These are phyloP conservation scores for Furcifer pardalis DNA, from an alignment of 2,797 vertebrate genomes.

Conservation along the genomic window DNA sequence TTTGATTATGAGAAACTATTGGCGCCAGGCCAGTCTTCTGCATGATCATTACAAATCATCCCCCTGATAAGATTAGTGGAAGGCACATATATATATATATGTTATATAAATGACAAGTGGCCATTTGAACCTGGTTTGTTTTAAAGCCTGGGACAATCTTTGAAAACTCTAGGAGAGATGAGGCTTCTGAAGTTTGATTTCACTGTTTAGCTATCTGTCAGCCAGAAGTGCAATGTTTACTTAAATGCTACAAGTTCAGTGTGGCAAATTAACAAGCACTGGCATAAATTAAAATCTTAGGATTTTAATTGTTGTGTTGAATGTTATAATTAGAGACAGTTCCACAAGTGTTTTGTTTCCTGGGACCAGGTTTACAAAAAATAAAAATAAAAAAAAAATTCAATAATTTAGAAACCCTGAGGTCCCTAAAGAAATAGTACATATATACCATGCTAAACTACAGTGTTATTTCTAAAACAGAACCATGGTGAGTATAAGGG, in stretches of 20 bases:
- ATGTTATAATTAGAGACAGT: conserved; percentile 68
- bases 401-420: conserved; percentile 40
- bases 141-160: conserved; percentile 57
- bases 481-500: no score
- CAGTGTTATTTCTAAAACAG: no score
- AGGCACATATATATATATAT: conserved; percentile 2
- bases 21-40: conserved; percentile 29
- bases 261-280: conserved; percentile 66
- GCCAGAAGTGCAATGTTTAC: conserved; percentile 68
- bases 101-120: conserved; percentile 40
- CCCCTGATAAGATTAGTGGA: not conserved
- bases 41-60: not conserved
- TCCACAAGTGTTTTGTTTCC: conserved; percentile 62
- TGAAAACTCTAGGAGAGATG: conserved; percentile 65
- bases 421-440: conserved; percentile 31
- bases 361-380: conserved; percentile 52
- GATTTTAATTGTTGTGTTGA: conserved; percentile 67
- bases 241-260: conserved; percentile 66
- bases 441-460: conserved; percentile 20
- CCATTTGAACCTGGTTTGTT: conserved; percentile 61
- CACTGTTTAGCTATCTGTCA: conserved; percentile 64
- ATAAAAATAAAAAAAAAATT: no score
- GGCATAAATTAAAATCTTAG: conserved; percentile 67
- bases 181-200: conserved; percentile 69
- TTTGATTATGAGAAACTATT: not conserved